Conservation (phyloP, 2,888 invertebrate genomes). For the Tetranychus piercei region DNA sequence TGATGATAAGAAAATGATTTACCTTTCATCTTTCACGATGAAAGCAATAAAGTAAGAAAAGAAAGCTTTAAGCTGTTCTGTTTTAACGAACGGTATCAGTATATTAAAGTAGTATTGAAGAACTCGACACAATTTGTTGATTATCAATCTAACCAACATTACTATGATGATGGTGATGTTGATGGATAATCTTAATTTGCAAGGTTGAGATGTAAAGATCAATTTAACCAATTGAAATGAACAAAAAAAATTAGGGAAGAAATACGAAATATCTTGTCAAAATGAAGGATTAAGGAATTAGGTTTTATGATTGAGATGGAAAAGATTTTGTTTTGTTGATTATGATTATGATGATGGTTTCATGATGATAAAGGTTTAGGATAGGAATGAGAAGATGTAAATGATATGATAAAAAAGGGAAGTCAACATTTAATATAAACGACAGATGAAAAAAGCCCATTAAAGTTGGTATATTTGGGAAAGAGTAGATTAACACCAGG, state of each 20-base stretch:
- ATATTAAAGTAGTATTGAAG: background rate
- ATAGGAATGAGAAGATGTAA: background rate
- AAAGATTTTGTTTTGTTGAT: no score
- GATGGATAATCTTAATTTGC: background rate
- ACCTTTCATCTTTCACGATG: background rate
- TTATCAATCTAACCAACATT: background rate
- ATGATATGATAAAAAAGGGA: background rate
- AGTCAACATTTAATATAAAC: background rate
- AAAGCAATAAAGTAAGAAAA: background rate
- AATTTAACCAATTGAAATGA: background rate
- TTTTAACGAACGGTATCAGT: background rate
- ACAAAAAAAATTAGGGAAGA: no score
- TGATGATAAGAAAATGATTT: background rate
- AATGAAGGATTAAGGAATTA: no score
- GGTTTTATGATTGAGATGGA: no score
- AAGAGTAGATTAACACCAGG: background rate
- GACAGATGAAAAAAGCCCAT: background rate
- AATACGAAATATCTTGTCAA: no score
- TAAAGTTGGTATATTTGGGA: background rate
- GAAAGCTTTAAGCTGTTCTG: background rate
- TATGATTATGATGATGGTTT: no score
- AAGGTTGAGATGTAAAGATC: background rate
- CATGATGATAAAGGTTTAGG: background rate
- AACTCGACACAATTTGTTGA: background rate
- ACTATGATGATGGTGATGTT: background rate